A percentile compares a stretch with the other conserved stretches of the same genome.
Evolutionary conservation across 2,888 invertebrate species (phyloP).

Genomic region (Seladonia tumulorum): DNA sequence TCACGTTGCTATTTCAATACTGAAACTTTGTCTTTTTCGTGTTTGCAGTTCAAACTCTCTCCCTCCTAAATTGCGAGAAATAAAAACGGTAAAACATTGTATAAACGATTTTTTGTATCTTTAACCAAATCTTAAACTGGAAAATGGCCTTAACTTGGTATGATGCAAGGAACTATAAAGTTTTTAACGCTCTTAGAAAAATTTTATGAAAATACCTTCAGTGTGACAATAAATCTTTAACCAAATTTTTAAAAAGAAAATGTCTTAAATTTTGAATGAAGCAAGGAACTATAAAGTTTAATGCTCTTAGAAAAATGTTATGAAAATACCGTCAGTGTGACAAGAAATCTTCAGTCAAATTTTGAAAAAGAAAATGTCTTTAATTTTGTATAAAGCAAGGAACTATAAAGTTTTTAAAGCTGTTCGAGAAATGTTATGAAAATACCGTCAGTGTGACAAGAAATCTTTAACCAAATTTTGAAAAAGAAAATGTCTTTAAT

Average conservation of each 20-base stretch:
- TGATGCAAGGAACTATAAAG: too few relatives aligned
- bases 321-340: too few relatives aligned
- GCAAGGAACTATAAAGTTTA: too few relatives aligned
- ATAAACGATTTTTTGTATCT: too few relatives aligned
- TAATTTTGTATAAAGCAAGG: not conserved
- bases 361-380: not conserved
- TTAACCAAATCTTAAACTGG: not conserved
- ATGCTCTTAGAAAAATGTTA: too few relatives aligned
- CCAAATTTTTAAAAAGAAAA: not conserved
- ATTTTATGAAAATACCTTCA: too few relatives aligned
- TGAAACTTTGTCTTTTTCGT: fast-evolving
- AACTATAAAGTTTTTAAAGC: too few relatives aligned
- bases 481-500: not conserved
- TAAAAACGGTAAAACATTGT: not conserved
- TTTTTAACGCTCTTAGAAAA: too few relatives aligned
- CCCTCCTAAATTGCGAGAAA: not conserved
- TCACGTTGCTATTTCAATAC: not conserved
- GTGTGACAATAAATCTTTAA: not conserved
- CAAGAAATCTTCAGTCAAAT: not conserved
- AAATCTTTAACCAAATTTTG: not conserved
- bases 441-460: too few relatives aligned
- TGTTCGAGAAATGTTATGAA: too few relatives aligned
- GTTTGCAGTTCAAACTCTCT: not conserved
- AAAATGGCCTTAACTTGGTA: not conserved
- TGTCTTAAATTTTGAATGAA: not conserved